These are phyloP conservation scores for Sarcophaga subvicina DNA, from an alignment of 2,888 invertebrate species.

Conservation along the genomic window DNA sequence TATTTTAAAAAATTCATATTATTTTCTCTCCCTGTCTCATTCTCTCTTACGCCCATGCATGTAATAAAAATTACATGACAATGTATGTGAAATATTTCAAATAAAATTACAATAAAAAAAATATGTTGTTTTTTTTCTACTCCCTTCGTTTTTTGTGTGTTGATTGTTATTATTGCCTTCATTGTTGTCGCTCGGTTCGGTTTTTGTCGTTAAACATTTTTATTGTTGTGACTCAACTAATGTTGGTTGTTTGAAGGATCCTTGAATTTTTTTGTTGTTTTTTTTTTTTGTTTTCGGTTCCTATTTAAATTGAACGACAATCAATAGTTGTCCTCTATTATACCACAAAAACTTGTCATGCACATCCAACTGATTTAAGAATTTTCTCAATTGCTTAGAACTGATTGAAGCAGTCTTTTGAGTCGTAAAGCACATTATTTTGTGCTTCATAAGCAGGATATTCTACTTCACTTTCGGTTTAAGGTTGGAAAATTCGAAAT, in stretches of 20 bases:
- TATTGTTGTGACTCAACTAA: constrained; percentile 60
- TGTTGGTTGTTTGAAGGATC: constrained; percentile 66
- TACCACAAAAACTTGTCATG: not conserved
- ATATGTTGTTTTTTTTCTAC: constrained; percentile 27
- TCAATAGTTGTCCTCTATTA: constrained; percentile 17
- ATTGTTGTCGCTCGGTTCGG: not conserved
- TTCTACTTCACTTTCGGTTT: constrained; percentile 21
- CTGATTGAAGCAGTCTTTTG: not conserved
- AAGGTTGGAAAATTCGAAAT: not conserved
- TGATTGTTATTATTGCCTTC: constrained; percentile 66
- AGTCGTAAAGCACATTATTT: not conserved
- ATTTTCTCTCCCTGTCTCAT: constrained; percentile 12
- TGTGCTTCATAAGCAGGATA: too few relatives aligned
- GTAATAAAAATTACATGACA: constrained; percentile 30
- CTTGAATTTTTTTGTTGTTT: constrained; percentile 20
- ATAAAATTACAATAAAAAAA: constrained; percentile 48
- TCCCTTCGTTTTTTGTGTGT: constrained; percentile 50
- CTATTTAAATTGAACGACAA: constrained; percentile 57
- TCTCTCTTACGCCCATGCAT: constrained; percentile 33
- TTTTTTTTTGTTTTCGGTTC: constrained; percentile 30
- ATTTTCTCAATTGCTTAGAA: constrained; percentile 51
- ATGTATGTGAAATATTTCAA: constrained; percentile 56
- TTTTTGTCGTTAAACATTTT: constrained; percentile 58
- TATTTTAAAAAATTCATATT: constrained; percentile 48
- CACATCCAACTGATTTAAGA: constrained; percentile 34